These are phyloP conservation scores for Dinoponera quadriceps DNA, from an alignment of 1,140 invertebrate species.

Conservation along the genomic window DNA sequence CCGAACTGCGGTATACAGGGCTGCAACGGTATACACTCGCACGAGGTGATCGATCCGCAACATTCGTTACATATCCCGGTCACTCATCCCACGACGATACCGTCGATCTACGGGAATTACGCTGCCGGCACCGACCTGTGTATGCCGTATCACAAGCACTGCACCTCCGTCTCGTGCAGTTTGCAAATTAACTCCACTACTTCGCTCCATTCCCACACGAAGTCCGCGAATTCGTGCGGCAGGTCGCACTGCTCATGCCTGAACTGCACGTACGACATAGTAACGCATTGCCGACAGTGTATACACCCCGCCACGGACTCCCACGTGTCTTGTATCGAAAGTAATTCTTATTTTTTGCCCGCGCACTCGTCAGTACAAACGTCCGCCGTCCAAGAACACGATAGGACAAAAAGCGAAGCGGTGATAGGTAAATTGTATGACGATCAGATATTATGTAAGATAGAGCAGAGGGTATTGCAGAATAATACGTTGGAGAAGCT, in stretches of 20 bases:
- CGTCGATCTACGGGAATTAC: constrained; percentile 75
- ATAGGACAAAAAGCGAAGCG: constrained; percentile 70
- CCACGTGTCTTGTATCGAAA: constrained; percentile 73
- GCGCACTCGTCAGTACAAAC: constrained; percentile 74
- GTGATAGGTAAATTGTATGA: constrained; percentile 77
- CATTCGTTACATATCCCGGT: constrained; percentile 74
- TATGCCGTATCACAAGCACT: constrained; percentile 78
- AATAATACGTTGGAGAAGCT: constrained; percentile 70
- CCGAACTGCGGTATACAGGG: constrained; percentile 72
- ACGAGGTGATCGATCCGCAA: constrained; percentile 71
- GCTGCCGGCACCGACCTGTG: constrained; percentile 74
- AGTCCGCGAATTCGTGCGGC: constrained; percentile 61
- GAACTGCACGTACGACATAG: constrained; percentile 79
- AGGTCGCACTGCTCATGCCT: constrained; percentile 73
- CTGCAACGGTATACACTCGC: constrained; percentile 68
- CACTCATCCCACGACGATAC: constrained; percentile 64
- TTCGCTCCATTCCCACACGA: constrained; percentile 68
- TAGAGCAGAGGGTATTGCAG: constrained; percentile 71
- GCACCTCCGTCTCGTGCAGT: constrained; percentile 73
- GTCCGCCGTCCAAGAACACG: constrained; percentile 76
- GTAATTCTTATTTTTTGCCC: constrained; percentile 78
- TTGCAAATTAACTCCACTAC: constrained; percentile 74
- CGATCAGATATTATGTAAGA: constrained; percentile 75
- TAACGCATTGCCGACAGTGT: constrained; percentile 79
- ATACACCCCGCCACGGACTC: constrained; percentile 77